Evolutionary conservation across 2,888 invertebrate species (phyloP).

Genomic region (Seladonia tumulorum): DNA sequence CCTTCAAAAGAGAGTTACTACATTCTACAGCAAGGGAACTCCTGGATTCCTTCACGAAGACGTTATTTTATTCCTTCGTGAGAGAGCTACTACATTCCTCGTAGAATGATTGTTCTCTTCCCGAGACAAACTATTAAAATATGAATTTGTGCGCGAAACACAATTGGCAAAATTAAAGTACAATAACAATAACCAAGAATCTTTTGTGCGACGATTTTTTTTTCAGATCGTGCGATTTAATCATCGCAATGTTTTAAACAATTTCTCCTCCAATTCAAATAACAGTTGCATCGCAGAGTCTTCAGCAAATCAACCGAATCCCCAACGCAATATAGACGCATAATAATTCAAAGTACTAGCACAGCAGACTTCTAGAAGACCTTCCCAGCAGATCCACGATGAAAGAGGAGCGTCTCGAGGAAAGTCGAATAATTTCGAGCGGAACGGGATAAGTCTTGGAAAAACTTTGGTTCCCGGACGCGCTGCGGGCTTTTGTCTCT

Average conservation of each 20-base stretch:
- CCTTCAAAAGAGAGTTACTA: too few species aligned
- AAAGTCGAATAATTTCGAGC: conserved; percentile 19
- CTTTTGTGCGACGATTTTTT: too few species aligned
- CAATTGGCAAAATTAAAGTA: too few species aligned
- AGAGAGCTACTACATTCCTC: too few species aligned
- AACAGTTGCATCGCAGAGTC: too few species aligned
- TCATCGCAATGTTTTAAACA: background rate
- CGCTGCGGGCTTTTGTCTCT: conserved; percentile 9
- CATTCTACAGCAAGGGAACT: too few species aligned
- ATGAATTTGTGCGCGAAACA: too few species aligned
- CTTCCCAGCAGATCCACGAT: background rate
- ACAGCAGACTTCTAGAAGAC: background rate
- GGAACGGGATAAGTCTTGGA: conserved; percentile 28
- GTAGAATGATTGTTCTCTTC: too few species aligned
- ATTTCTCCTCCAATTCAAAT: background rate
- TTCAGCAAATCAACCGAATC: background rate
- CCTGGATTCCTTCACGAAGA: too few species aligned
- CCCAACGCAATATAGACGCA: background rate
- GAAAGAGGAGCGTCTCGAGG: background rate
- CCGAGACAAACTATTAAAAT: too few species aligned
- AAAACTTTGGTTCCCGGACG: conserved; percentile 24
- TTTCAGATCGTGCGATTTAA: background rate
- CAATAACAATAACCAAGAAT: too few species aligned
- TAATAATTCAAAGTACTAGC: background rate
- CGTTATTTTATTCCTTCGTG: too few species aligned